Base-by-base conservation (phyloP, 2,797 vertebrate genomes). In the Hyperoplus immaculatus region DNA sequence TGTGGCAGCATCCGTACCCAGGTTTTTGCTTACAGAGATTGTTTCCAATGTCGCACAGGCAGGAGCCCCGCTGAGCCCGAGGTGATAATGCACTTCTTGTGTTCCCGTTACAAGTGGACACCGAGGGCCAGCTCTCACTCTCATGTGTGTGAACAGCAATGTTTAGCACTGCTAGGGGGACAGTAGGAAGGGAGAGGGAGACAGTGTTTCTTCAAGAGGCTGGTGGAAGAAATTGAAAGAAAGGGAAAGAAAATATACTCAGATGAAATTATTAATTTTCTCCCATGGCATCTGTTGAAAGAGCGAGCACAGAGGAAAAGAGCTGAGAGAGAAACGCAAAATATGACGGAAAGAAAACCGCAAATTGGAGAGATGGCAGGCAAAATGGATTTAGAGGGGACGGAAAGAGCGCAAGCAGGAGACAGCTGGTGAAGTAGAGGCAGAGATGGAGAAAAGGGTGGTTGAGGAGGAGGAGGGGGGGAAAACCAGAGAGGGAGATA, bases 61-160 rank as follows among this genome's bases (percentile, higher is more conserved):
- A 36, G 39, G 72, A 67, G 67, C 62, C 72, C 84, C 78, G 21
- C 13, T 1, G 81, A 84, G 78, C 81, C 81, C 0, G 51, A 88
- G 81, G 91, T 84, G 91, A 86, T 91, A 93, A 94, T 94, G 92
- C 91, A 91, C 85, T 94, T 94, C 85, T 89, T 87, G 87, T 94
- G 93, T 94, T 91, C 87, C 82, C 79, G 83, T 89, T 85, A 82
- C 69, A 69, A 87, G 89, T 90, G 89, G 90, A 88, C 89, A 86
- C 87, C 2, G 45, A 87, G 88, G 84, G 77, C 73, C 57, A 36
- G 78, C 80, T 76, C 77, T 83, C 66, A 47, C 67, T 74, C 73
- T 75, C 49, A 10, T 86, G 83, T 91, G 82, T 85, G 92, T 81
- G 86, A 93, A 93, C 75, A 66, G 81, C 45, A 75, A 82, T 79